Evolutionary conservation across 2,888 invertebrate genomes (phyloP).

Genomic region (Leptopilina myrica): DNA sequence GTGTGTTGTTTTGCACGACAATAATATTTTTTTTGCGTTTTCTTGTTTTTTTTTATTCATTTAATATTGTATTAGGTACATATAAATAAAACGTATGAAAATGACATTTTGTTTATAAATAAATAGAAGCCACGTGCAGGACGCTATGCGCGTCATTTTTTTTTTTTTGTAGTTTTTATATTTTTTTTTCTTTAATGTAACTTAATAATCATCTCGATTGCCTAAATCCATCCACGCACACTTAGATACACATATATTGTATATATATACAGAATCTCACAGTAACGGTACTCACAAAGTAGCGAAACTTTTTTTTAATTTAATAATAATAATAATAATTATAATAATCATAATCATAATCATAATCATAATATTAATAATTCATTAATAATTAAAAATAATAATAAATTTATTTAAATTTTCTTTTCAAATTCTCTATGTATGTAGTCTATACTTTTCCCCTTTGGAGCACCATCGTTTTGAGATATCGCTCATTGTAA

Average conservation of each 20-base stretch:
- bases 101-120: constrained; percentile 50
- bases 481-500: constrained; percentile 36
- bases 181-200: constrained; percentile 35
- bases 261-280: constrained; percentile 42
- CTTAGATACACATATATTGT: constrained; percentile 47
- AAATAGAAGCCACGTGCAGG: constrained; percentile 50
- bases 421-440: constrained; percentile 28
- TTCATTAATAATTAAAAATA: too few species aligned
- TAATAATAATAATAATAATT: constrained; percentile 42
- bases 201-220: constrained; percentile 32
- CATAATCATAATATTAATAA: constrained; percentile 25
- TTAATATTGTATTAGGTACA: constrained; percentile 43
- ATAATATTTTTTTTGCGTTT: constrained; percentile 44
- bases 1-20: constrained; percentile 43
- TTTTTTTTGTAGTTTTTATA: not conserved
- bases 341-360: not conserved
- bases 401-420: constrained; percentile 27
- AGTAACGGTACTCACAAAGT: constrained; percentile 39
- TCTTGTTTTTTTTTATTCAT: constrained; percentile 37
- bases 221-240: constrained; percentile 37
- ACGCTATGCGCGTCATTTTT: constrained; percentile 33
- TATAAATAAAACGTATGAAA: constrained; percentile 52
- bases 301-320: constrained; percentile 45
- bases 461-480: constrained; percentile 38
- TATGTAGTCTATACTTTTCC: constrained; percentile 24